A percentile compares a stretch with the other conserved stretches of the same genome.
phyloP scores from a whole-genome alignment of 2,888 invertebrate genomes.

The Hoplodrina blanda region DNA sequence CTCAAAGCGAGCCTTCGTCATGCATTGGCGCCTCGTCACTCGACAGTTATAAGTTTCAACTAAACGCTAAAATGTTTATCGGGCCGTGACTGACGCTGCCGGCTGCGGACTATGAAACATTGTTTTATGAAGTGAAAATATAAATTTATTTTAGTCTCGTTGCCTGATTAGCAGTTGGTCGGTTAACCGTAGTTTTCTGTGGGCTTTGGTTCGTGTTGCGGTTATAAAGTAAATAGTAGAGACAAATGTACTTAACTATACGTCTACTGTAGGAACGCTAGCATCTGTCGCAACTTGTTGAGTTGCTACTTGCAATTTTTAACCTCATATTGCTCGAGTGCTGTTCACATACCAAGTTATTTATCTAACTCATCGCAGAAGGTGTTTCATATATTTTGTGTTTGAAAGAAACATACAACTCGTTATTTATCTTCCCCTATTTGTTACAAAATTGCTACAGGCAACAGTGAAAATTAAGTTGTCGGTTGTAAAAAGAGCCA shows the following conservation, averaged over 20 bases:
- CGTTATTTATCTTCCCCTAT: background rate
- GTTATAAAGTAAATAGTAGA: slow-evolving; percentile 34
- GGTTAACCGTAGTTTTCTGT: slow-evolving; percentile 30
- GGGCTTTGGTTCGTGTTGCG: slow-evolving; percentile 27
- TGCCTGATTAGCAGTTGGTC: slow-evolving; percentile 26
- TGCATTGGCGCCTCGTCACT: slow-evolving; percentile 45
- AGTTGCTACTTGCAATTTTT: slow-evolving; percentile 43
- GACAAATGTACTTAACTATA: slow-evolving; percentile 4
- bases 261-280: slow-evolving; percentile 14
- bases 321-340: slow-evolving; percentile 28
- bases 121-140: slow-evolving; percentile 18
- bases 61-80: slow-evolving; percentile 27
- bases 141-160: slow-evolving; percentile 30
- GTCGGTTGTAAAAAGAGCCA: background rate
- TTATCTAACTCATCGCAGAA: slow-evolving; percentile 14
- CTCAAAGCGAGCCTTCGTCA: slow-evolving; percentile 63
- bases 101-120: slow-evolving; percentile 1
- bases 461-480: background rate
- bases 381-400: background rate
- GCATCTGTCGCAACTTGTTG: slow-evolving; percentile 51
- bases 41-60: slow-evolving; percentile 28
- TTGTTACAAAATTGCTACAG: background rate
- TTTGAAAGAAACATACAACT: background rate
- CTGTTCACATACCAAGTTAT: slow-evolving; percentile 22
- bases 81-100: slow-evolving; percentile 15